These are phyloP conservation scores for Radopholus similis DNA, from an alignment of 1,140 invertebrate species.

Conservation along the genomic window DNA sequence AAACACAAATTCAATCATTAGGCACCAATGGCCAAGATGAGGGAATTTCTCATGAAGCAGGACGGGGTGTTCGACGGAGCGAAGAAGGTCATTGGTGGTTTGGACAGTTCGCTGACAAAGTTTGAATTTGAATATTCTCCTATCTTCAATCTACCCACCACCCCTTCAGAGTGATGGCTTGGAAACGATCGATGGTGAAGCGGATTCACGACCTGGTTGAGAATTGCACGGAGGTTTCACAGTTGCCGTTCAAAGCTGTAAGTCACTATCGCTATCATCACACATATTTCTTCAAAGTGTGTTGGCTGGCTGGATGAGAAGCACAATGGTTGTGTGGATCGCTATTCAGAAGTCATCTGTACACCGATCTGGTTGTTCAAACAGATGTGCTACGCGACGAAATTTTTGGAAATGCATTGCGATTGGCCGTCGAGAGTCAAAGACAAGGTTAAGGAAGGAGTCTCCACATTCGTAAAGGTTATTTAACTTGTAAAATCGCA, in stretches of 20 bases:
- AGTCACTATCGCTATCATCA: neutral
- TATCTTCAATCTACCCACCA: neutral
- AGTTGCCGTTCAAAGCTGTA: constrained; percentile 25
- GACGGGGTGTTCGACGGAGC: constrained; percentile 22
- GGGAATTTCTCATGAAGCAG: constrained; percentile 16
- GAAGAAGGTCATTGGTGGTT: constrained; percentile 16
- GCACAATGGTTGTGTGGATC: constrained; percentile 27
- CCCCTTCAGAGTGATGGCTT: constrained; percentile 34
- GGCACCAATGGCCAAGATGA: constrained; percentile 28
- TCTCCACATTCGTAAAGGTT: constrained; percentile 39
- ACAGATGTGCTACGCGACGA: constrained; percentile 37
- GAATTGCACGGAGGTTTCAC: constrained; percentile 24
- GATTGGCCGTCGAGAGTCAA: constrained; percentile 35
- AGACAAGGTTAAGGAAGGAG: constrained; percentile 37
- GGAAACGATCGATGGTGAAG: constrained; percentile 21
- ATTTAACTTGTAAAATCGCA: constrained; percentile 25
- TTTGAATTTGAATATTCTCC: neutral
- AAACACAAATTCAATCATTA: constrained; percentile 14
- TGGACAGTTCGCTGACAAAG: constrained; percentile 35
- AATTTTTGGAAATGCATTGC: constrained; percentile 33
- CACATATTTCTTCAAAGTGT: constrained; percentile 30
- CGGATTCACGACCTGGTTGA: constrained; percentile 22
- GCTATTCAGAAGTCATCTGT: constrained; percentile 30
- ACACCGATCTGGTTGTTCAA: constrained; percentile 32
- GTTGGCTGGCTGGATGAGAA: constrained; percentile 11